phyloP scores from a whole-genome alignment of 1,140 invertebrate genomes.

The Scaptomyza hsui region DNA sequence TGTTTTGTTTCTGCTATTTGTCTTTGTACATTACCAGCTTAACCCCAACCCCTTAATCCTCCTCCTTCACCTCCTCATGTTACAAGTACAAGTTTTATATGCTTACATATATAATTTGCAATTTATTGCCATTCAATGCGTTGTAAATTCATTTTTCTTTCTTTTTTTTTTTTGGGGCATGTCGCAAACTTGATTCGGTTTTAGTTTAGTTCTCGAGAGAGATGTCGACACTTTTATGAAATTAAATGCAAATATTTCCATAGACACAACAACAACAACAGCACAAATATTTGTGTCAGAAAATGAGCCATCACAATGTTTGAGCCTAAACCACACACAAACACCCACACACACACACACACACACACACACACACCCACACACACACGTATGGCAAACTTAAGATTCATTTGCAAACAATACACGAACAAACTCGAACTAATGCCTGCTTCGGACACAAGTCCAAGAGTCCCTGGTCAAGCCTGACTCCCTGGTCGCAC shows the following conservation, averaged over 20 bases:
- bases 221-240: slow-evolving; percentile 52
- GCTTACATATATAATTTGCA: slow-evolving; percentile 9
- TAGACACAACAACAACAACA: slow-evolving; percentile 39
- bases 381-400: slow-evolving; percentile 14
- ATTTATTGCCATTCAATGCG: slow-evolving; percentile 22
- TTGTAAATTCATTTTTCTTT: slow-evolving; percentile 1
- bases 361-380: neutral
- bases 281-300: slow-evolving; percentile 62
- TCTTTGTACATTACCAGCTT: slow-evolving; percentile 55
- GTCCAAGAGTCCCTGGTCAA: slow-evolving; percentile 9
- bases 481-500: neutral
- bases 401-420: slow-evolving; percentile 70
- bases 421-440: slow-evolving; percentile 22
- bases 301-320: slow-evolving; percentile 43
- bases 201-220: neutral
- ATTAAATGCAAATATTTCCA: slow-evolving; percentile 72
- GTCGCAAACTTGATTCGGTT: neutral
- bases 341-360: slow-evolving; percentile 6
- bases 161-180: neutral
- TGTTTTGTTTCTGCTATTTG: slow-evolving; percentile 48
- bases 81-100: slow-evolving; percentile 38
- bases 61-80: neutral
- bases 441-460: slow-evolving; percentile 12
- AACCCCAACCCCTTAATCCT: neutral
- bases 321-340: neutral